Percentiles rank a stretch among this genome's conserved stretches.
These are phyloP conservation scores for Phortica okadai DNA, from an alignment of 2,888 invertebrate genomes.

Conservation along the genomic window DNA sequence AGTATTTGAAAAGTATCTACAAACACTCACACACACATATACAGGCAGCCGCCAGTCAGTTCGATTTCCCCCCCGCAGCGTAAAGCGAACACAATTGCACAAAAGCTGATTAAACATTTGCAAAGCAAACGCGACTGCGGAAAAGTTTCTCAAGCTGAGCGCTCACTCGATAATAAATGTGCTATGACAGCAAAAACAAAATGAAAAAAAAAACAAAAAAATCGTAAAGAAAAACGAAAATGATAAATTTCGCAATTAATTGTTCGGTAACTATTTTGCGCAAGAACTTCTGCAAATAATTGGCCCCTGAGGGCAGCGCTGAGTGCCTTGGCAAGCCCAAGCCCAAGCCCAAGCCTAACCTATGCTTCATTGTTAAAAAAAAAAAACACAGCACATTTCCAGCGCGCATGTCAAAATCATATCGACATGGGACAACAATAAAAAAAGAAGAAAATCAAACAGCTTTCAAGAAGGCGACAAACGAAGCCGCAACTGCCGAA, in stretches of 20 bases:
- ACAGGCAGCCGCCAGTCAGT: not conserved
- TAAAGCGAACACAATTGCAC: slow-evolving; percentile 4
- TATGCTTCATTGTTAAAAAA: not conserved
- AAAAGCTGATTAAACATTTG: slow-evolving; percentile 4
- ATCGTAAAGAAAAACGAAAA: not conserved
- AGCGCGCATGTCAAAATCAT: not conserved
- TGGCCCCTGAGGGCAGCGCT: slow-evolving; percentile 21
- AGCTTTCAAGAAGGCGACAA: not conserved
- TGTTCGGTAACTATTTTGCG: slow-evolving; percentile 17
- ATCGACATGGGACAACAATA: slow-evolving; percentile 11
- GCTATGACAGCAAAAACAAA: not conserved
- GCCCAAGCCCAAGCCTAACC: not conserved
- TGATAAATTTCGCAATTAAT: slow-evolving; percentile 29
- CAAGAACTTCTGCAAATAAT: slow-evolving; percentile 25
- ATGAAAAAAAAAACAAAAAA: no score
- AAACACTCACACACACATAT: not conserved
- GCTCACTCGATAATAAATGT: not conserved
- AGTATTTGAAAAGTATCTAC: not conserved
- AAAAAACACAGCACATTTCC: not conserved
- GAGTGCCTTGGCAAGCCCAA: not conserved
- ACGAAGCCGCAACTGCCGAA: not conserved
- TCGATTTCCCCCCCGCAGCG: not conserved
- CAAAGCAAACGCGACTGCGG: not conserved
- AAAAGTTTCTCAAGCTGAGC: not conserved
- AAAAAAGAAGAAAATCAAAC: slow-evolving; percentile 4